Conservation (phyloP, 2,888 invertebrate genomes). For the Agrypnus murinus region DNA sequence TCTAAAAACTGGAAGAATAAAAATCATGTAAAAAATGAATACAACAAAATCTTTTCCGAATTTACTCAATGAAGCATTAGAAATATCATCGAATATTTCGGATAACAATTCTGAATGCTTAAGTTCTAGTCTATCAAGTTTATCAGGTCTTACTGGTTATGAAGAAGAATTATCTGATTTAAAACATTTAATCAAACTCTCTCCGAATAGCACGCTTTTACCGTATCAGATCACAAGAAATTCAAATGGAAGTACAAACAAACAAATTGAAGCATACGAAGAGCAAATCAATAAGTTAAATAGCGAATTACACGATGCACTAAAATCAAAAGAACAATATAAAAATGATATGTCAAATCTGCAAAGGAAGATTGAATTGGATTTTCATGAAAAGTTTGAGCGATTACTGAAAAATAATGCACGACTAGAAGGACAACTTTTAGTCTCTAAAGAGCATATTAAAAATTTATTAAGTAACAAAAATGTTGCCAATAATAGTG, state of each 20-base stretch:
- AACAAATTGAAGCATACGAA: conserved; percentile 18
- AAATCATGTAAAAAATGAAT: not conserved
- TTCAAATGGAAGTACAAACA: not conserved
- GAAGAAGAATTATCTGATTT: conserved; percentile 47
- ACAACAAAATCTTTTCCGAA: no score
- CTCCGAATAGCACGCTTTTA: not conserved
- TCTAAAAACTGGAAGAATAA: not conserved
- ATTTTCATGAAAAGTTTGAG: conserved; percentile 45
- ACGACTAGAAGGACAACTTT: conserved; percentile 44
- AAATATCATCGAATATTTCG: conserved; percentile 25
- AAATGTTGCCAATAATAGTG: not conserved
- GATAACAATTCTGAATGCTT: conserved; percentile 21
- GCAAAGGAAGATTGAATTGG: conserved; percentile 38
- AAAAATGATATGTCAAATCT: conserved; percentile 45
- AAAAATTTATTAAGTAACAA: conserved; percentile 21
- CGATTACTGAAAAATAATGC: conserved; percentile 36
- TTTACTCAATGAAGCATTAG: not conserved
- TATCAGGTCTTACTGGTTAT: conserved; percentile 47
- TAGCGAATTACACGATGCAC: conserved; percentile 28
- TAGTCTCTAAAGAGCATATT: conserved; percentile 33
- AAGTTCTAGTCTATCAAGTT: conserved; percentile 39
- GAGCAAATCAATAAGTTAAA: conserved; percentile 32
- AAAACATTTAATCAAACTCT: conserved; percentile 29
- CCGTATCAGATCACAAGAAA: not conserved
- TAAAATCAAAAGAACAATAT: conserved; percentile 44